Percentiles rank a stretch among this genome's conserved stretches.
Evolutionary conservation across 1,140 invertebrate species (phyloP).

Genomic region (Trypoxylus dichotomus): DNA sequence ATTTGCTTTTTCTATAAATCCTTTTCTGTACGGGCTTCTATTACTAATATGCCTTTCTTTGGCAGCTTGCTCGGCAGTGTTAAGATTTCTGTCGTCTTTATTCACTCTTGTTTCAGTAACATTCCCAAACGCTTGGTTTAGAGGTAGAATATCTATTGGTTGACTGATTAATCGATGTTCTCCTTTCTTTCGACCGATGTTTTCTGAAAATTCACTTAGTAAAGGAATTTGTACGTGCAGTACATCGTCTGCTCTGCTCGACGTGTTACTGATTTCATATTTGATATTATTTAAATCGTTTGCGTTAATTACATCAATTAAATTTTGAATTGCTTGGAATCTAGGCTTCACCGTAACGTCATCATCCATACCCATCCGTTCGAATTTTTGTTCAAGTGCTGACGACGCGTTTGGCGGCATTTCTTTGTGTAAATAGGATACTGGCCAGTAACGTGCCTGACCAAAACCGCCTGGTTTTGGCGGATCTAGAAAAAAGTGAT

Average conservation of each 20-base stretch:
- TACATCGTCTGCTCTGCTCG: conserved; percentile 45
- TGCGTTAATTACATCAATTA: conserved; percentile 48
- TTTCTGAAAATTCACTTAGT: conserved; percentile 43
- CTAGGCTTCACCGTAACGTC: conserved; percentile 36
- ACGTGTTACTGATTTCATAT: conserved; percentile 47
- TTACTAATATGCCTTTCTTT: conserved; percentile 18
- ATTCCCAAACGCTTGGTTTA: background rate
- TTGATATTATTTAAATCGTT: conserved; percentile 48
- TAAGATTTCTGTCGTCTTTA: background rate
- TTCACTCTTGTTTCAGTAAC: background rate
- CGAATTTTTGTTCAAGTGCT: conserved; percentile 32
- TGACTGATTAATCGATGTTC: conserved; percentile 4
- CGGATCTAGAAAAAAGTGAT: conserved; percentile 49
- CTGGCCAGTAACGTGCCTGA: conserved; percentile 63
- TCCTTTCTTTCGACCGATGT: conserved; percentile 29
- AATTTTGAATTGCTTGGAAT: conserved; percentile 47
- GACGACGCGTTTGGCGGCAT: conserved; percentile 57
- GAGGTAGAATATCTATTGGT: conserved; percentile 5
- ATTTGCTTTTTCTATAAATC: conserved; percentile 20
- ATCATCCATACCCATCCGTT: conserved; percentile 33
- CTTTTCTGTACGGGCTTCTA: background rate
- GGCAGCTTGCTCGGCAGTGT: conserved; percentile 4
- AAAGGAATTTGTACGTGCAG: conserved; percentile 50
- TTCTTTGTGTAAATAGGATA: conserved; percentile 66
- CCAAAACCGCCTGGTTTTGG: conserved; percentile 58